Conservation (phyloP, 2,113 vertebrate species). For the Sphyrna mokarran region DNA sequence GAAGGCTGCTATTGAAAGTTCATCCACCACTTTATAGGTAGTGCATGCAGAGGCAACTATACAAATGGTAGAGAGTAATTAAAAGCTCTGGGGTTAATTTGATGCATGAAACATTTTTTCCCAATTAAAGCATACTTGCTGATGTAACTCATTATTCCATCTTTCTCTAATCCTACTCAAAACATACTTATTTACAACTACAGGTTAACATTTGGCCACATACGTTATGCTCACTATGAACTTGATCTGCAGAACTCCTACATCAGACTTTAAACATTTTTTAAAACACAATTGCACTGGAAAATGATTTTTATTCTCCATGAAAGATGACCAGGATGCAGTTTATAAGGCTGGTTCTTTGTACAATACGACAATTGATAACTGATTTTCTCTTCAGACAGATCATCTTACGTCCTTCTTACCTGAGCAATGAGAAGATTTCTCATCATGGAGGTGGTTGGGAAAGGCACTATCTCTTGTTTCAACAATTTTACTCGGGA, state of each 20-base stretch:
- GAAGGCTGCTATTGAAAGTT: background rate
- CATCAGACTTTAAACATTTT: background rate
- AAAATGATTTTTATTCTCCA: background rate
- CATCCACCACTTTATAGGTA: background rate
- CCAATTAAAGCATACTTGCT: background rate
- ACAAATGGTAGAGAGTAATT: background rate
- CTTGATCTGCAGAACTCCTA: background rate
- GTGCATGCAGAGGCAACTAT: background rate
- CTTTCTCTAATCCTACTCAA: background rate
- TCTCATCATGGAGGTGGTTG: constrained; percentile 82
- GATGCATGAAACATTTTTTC: background rate
- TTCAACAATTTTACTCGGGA: constrained; percentile 71
- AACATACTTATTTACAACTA: background rate
- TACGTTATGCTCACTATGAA: background rate
- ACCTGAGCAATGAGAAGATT: constrained; percentile 83
- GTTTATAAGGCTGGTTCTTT: background rate
- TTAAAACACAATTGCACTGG: background rate
- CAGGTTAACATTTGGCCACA: background rate
- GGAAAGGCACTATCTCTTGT: constrained; percentile 70
- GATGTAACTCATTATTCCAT: background rate
- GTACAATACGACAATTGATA: background rate
- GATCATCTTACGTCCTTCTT: constrained; percentile 42
- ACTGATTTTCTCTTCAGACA: background rate
- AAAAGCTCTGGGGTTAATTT: background rate
- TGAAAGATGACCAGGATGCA: background rate